Evolutionary conservation across 2,797 vertebrate species (phyloP).

Genomic region (Decapterus maruadsi): DNA sequence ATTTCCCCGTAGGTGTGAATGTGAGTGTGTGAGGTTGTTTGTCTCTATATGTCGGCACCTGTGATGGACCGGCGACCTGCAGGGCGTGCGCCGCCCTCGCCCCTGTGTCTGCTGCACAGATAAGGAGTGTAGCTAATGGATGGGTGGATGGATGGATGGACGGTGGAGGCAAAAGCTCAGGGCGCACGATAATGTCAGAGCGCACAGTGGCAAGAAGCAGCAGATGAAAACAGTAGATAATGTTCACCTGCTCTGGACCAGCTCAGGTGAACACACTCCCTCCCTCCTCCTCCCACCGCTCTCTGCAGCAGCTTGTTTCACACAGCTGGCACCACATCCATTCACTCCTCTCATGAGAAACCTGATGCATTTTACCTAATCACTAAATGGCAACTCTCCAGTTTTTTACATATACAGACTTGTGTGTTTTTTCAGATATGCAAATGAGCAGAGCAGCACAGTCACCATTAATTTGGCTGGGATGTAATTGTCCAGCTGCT

Average conservation of each 20-base stretch:
- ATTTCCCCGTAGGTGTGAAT: too few relatives aligned
- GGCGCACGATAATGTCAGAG: neutral
- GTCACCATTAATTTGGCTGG: neutral
- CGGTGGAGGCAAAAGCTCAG: neutral
- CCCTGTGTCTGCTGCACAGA: too few relatives aligned
- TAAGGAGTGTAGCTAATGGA: too few relatives aligned
- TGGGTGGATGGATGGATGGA: neutral
- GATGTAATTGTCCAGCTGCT: neutral
- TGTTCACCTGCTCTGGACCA: neutral
- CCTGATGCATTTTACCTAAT: neutral
- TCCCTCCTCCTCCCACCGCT: neutral
- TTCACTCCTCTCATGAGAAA: too few relatives aligned
- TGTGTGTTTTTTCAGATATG: neutral
- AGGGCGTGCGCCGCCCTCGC: too few relatives aligned
- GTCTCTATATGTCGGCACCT: too few relatives aligned
- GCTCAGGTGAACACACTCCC: neutral
- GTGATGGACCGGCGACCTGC: too few relatives aligned
- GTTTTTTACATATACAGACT: neutral
- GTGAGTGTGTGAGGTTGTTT: too few relatives aligned
- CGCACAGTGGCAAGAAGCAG: neutral
- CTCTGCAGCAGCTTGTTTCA: neutral
- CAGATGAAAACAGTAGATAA: neutral
- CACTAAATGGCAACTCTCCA: neutral
- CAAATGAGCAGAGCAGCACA: neutral
- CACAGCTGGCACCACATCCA: neutral